Evolutionary conservation across 2,797 vertebrate species (phyloP).

Genomic region (Lepus oiostolus): DNA sequence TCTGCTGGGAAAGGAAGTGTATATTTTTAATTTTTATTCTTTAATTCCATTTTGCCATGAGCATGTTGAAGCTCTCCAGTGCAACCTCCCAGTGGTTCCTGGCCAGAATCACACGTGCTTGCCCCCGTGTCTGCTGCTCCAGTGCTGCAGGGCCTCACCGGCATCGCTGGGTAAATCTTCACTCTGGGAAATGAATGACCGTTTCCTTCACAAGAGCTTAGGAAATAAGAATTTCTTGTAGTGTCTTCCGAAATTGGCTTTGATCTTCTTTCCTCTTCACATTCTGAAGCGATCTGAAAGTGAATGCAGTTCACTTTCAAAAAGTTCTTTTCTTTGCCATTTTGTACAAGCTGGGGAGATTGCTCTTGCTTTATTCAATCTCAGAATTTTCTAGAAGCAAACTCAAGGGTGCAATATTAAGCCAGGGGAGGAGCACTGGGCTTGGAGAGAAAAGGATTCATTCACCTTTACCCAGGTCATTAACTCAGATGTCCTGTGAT

Average conservation of each 20-base stretch:
- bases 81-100: background rate
- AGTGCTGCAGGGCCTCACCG: background rate
- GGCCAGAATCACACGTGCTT: background rate
- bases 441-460: background rate
- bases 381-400: background rate
- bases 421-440: background rate
- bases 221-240: background rate
- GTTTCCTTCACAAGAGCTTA: background rate
- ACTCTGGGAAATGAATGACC: background rate
- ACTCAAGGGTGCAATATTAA: background rate
- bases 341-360: background rate
- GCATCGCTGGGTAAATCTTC: background rate
- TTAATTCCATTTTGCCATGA: too few relatives aligned
- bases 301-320: background rate
- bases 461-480: background rate
- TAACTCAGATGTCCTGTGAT: background rate
- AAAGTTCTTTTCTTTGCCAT: background rate
- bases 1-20: too few relatives aligned
- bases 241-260: slow-evolving; percentile 22
- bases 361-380: background rate
- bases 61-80: too few relatives aligned
- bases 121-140: background rate
- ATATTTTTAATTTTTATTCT: too few relatives aligned
- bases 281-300: background rate
- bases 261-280: background rate